Conservation (phyloP, 2,113 vertebrate species). For the Pionites leucogaster region DNA sequence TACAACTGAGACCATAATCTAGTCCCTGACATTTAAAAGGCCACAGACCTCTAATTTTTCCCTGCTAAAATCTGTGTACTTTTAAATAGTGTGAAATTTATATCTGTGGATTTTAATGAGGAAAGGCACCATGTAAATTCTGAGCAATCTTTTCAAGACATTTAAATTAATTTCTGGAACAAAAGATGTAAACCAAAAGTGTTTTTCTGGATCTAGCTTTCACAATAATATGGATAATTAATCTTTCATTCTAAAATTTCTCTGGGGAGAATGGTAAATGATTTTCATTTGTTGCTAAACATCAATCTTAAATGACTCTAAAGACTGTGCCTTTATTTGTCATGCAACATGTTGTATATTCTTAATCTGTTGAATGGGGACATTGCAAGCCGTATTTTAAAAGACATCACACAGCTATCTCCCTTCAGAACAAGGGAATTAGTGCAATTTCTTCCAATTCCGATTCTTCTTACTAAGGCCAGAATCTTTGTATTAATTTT, state of each 20-base stretch:
- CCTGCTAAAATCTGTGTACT: slow-evolving; percentile 30
- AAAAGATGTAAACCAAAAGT: slow-evolving; percentile 39
- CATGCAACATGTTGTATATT: slow-evolving; percentile 35
- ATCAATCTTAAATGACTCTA: slow-evolving; percentile 45
- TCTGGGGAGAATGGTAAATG: slow-evolving; percentile 37
- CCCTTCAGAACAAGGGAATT: not conserved
- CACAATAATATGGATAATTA: slow-evolving; percentile 62
- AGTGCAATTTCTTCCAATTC: not conserved
- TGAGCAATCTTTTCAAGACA: slow-evolving; percentile 46
- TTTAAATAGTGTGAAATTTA: slow-evolving; percentile 36
- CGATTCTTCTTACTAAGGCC: not conserved
- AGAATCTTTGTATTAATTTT: not conserved
- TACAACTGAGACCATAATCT: not conserved
- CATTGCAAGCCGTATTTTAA: not conserved
- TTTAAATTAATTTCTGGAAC: slow-evolving; percentile 64
- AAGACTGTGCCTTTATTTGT: slow-evolving; percentile 28
- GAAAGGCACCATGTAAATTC: slow-evolving; percentile 53
- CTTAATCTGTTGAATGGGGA: not conserved
- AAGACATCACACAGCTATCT: not conserved
- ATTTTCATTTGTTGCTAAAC: slow-evolving; percentile 61
- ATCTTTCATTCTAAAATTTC: slow-evolving; percentile 59
- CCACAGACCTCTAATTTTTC: slow-evolving; percentile 11
- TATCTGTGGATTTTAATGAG: slow-evolving; percentile 43
- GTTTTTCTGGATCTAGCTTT: slow-evolving; percentile 58
- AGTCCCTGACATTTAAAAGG: slow-evolving; percentile 23